A percentile compares a stretch with the other conserved stretches of the same genome.
phyloP scores from a whole-genome alignment of 2,797 vertebrate genomes.

The Natrix natrix region DNA sequence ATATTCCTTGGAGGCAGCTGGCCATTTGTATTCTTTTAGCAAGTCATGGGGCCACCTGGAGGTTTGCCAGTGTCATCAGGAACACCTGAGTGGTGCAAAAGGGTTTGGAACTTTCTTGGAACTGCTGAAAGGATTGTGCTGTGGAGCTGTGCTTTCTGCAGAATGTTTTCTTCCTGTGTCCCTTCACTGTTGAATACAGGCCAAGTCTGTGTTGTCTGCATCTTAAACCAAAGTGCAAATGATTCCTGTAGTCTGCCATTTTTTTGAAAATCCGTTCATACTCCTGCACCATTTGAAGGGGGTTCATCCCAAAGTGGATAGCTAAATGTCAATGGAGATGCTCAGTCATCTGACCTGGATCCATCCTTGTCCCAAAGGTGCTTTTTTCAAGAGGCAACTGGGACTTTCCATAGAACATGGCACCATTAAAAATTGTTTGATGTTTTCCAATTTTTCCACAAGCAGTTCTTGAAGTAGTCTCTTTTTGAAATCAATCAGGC shows the following conservation, averaged over 20 bases:
- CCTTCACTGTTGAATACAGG: not conserved
- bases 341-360: not conserved
- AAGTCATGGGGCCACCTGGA: not conserved
- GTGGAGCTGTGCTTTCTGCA: not conserved
- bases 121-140: not conserved
- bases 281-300: too few species aligned
- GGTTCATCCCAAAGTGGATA: not conserved
- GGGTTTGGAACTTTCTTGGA: not conserved
- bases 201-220: not conserved
- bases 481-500: constrained; percentile 23
- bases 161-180: not conserved
- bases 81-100: not conserved
- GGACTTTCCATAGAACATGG: not conserved
- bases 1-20: not conserved
- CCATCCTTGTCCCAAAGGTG: too few species aligned
- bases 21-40: not conserved
- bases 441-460: constrained; percentile 1
- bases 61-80: not conserved
- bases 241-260: not conserved
- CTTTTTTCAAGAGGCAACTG: not conserved
- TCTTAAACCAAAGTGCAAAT: not conserved
- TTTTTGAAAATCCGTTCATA: not conserved
- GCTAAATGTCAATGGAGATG: not conserved
- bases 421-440: not conserved
- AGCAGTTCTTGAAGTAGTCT: not conserved